Conservation (phyloP, 2,113 vertebrate species). For the Cynopterus brachyotis region DNA sequence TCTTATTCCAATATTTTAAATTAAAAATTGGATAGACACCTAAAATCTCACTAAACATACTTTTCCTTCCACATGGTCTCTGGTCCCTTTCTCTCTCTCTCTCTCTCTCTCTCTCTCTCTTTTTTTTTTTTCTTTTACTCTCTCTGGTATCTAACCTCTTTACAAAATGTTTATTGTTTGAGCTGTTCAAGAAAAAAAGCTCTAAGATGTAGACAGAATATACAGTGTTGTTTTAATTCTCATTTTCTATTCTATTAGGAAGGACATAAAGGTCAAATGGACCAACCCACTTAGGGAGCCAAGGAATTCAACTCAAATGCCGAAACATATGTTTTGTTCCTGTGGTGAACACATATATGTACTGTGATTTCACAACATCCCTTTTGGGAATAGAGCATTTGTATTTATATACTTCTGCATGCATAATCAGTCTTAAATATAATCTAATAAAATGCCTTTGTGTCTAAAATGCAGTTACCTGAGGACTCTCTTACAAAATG, state of each 20-base stretch:
- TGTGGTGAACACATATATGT: neutral
- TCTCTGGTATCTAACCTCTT: slow-evolving; percentile 18
- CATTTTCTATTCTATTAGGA: slow-evolving; percentile 30
- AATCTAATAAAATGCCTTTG: slow-evolving; percentile 74
- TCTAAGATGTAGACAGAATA: neutral
- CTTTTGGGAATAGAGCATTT: slow-evolving; percentile 44
- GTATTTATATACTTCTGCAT: slow-evolving; percentile 51
- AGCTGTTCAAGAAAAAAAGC: slow-evolving; percentile 38
- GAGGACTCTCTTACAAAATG: slow-evolving; percentile 71
- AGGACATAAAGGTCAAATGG: slow-evolving; percentile 39
- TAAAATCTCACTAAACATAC: neutral
- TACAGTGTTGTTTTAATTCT: slow-evolving; percentile 1
- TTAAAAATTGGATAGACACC: neutral
- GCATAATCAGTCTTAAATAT: slow-evolving; percentile 60
- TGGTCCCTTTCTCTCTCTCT: neutral
- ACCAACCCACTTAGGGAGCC: neutral
- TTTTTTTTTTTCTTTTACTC: neutral
- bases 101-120: neutral
- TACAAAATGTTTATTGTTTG: slow-evolving; percentile 58
- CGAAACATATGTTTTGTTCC: neutral
- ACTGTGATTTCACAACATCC: neutral
- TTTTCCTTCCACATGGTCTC: neutral
- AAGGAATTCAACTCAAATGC: slow-evolving; percentile 9
- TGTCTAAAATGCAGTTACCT: slow-evolving; percentile 71
- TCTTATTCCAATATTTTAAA: neutral